Evolutionary conservation across 2,888 invertebrate genomes (phyloP), one percentile per base, ranked within the genome.

Genomic region (Cheilosia urbana): DNA sequence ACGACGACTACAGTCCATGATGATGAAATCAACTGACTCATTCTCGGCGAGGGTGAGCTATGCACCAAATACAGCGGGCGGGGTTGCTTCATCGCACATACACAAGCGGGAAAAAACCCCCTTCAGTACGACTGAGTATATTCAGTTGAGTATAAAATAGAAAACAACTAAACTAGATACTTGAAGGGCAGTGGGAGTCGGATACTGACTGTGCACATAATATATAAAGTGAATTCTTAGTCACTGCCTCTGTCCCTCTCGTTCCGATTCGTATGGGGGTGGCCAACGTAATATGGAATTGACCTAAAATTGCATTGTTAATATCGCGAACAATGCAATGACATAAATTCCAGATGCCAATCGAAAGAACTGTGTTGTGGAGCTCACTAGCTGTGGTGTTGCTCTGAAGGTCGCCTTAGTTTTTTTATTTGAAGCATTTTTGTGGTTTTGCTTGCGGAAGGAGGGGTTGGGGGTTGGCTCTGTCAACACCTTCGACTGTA

Each of bases 341-440:
- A 73, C 72, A 73, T 63, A 73, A 53, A 73, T 73, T 53, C 30
- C 42, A 62, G 51, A 72, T 60, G 40, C 62, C 62, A 62, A 68
- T 53, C 21, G 51, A 24, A 53, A 27, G 37, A 15, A 13, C 4
- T 30, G 11, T 19, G 7, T 42, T 30, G 30, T 30, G 7, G 1
- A 9, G 30, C 30, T 17, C 5, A 21, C 13, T 17, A 9, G 49
- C 9, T 13, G 19, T 34, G 62, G 24, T 47, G 49, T 49, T 13
- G 6, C 51, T 66, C 51, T 55, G 55, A 68, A 68, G 68, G 53
- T 68, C 42, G 42, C 1, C 17, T 27, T 65, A 9, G 15, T 65
- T 34, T 49, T 47, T 49, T 65, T 65, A 9, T 65, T 9, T 17
- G 21, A 40, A 42, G n/a, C 15, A 49, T 34, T 17, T 30, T 19